A percentile compares a stretch with the other conserved stretches of the same genome.
Conservation (phyloP, 2,113 vertebrate genomes). For the Eudyptes chrysolophus region DNA sequence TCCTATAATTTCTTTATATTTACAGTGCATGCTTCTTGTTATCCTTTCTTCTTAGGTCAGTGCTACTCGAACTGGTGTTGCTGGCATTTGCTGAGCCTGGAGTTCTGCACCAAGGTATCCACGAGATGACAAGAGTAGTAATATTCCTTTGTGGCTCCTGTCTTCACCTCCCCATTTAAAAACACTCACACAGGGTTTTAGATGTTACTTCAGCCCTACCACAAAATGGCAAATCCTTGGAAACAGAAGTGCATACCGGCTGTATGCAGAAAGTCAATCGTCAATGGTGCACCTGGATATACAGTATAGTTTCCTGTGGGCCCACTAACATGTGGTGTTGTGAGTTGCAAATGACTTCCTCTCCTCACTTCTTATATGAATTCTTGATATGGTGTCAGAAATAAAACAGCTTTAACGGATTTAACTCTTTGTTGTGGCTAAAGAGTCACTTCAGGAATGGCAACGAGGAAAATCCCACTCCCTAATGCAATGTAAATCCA, state of each 20-base stretch:
- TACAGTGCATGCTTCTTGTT: neutral
- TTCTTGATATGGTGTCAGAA: neutral
- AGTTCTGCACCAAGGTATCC: neutral
- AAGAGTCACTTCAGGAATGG: neutral
- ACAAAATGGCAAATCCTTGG: neutral
- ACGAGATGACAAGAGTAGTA: neutral
- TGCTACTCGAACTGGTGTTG: neutral
- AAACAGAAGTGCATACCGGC: neutral
- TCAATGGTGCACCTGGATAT: neutral
- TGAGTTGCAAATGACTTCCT: neutral
- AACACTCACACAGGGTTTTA: neutral
- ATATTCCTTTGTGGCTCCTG: neutral
- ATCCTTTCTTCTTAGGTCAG: neutral
- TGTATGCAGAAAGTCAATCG: neutral
- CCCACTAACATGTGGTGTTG: neutral
- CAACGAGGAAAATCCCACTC: neutral
- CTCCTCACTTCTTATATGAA: neutral
- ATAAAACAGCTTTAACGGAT: neutral
- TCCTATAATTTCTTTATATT: neutral
- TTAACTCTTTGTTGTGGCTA: neutral
- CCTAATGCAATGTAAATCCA: neutral
- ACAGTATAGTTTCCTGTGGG: neutral
- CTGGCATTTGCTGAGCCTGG: neutral
- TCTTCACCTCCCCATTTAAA: neutral
- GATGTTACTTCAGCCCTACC: neutral